Conservation (phyloP, 2,797 vertebrate species). For the Borostomias antarcticus region DNA sequence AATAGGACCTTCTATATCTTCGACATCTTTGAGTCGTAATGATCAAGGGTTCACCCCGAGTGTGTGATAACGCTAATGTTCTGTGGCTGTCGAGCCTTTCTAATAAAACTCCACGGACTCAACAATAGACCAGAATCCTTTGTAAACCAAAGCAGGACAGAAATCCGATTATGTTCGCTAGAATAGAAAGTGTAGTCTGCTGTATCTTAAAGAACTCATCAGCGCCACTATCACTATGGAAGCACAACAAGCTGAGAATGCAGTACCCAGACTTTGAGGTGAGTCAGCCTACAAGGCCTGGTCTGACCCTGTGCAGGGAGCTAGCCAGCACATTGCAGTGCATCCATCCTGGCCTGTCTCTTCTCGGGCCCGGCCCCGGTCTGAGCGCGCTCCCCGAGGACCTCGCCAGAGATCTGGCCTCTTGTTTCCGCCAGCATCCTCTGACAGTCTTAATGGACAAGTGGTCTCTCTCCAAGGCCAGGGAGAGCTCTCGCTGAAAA, state of each 20-base stretch:
- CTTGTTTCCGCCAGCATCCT: conserved; percentile 64
- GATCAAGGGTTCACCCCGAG: conserved; percentile 72
- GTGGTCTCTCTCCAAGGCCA: conserved; percentile 56
- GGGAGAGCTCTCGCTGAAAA: conserved; percentile 59
- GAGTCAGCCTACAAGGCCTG: conserved; percentile 22
- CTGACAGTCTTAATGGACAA: conserved; percentile 73
- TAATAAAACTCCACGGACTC: conserved; percentile 67
- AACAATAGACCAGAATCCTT: conserved; percentile 62
- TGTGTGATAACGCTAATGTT: conserved; percentile 70
- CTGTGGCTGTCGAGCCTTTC: conserved; percentile 74
- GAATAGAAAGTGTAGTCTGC: conserved; percentile 32
- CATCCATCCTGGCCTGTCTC: conserved; percentile 18
- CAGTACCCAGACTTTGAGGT: conserved; percentile 11
- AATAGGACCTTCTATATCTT: conserved; percentile 73
- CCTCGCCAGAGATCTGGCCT: conserved; percentile 55
- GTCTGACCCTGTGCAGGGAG: conserved; percentile 33
- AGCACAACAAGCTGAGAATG: no score
- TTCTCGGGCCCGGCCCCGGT: conserved; percentile 22
- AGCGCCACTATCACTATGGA: no score
- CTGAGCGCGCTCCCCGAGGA: conserved; percentile 52
- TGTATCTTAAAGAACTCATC: no score
- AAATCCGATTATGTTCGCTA: conserved; percentile 58
- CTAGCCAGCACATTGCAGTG: conserved; percentile 12
- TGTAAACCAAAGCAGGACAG: conserved; percentile 67
- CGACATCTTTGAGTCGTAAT: conserved; percentile 72